Evolutionary conservation across 1,140 invertebrate genomes (phyloP).

Genomic region (Drosophila tropicalis): DNA sequence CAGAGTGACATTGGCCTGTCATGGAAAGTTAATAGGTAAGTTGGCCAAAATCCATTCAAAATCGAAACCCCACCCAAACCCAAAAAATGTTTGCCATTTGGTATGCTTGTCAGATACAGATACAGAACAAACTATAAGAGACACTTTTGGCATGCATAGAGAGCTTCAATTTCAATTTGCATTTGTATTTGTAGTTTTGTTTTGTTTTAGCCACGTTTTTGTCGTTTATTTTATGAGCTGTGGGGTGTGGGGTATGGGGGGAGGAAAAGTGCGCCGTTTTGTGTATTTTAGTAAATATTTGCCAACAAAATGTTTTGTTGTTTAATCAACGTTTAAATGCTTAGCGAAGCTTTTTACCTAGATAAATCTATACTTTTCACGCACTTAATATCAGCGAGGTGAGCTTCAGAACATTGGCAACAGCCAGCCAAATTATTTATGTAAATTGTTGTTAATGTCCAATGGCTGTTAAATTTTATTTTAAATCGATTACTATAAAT

Average conservation of each 20-base stretch:
- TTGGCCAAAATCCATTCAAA: slow-evolving; percentile 19
- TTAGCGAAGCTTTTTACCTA: slow-evolving; percentile 7
- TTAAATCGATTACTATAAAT: slow-evolving; percentile 22
- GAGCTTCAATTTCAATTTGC: slow-evolving; percentile 21
- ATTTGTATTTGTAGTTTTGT: slow-evolving; percentile 19
- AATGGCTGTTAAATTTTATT: slow-evolving; percentile 19
- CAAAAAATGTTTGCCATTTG: slow-evolving; percentile 17
- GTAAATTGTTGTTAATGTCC: slow-evolving; percentile 23
- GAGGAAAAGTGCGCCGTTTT: slow-evolving; percentile 47
- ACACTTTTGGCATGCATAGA: slow-evolving; percentile 44
- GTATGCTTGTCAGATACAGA: slow-evolving; percentile 44
- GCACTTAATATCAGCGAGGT: slow-evolving; percentile 39
- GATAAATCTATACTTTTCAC: slow-evolving; percentile 33
- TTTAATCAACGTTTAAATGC: slow-evolving; percentile 41
- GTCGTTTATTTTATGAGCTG: slow-evolving; percentile 64
- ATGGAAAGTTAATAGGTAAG: slow-evolving; percentile 80
- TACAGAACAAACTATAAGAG: slow-evolving; percentile 19
- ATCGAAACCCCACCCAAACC: slow-evolving; percentile 17
- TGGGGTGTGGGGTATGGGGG: no score
- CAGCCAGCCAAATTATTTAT: background rate
- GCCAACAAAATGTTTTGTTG: slow-evolving; percentile 45
- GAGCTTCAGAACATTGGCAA: slow-evolving; percentile 44
- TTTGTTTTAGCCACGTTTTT: slow-evolving; percentile 59
- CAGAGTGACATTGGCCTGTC: slow-evolving; percentile 70
- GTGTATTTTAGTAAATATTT: slow-evolving; percentile 63